phyloP scores from a whole-genome alignment of 30 jellyfish, hydroid and myxozoan species.

The Euphysa ruthae region DNA sequence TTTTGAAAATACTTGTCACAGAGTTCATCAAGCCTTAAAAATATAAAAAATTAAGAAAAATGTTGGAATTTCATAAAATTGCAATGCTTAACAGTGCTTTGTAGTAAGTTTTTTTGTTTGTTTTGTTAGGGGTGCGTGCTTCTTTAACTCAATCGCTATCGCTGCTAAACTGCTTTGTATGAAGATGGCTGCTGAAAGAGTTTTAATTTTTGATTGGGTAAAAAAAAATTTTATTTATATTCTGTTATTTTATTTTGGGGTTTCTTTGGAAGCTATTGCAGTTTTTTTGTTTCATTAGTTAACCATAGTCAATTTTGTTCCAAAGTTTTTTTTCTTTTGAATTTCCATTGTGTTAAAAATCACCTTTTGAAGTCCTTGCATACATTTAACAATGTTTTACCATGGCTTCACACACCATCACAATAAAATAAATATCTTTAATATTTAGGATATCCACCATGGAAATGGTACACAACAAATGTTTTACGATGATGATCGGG shows the following conservation, averaged over 20 bases:
- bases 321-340: neutral
- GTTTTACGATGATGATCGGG: conserved; percentile 97
- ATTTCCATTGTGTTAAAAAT: no score
- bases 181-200: conserved; percentile 73
- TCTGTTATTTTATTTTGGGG: neutral
- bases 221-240: neutral
- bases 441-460: conserved; percentile 88
- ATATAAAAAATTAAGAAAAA: no score
- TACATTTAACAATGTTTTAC: no score
- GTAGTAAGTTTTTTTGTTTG: neutral
- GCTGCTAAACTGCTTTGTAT: conserved; percentile 73
- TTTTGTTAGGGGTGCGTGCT: conserved; percentile 82
- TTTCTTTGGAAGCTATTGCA: neutral
- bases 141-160: conserved; percentile 82
- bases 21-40: no score
- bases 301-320: neutral
- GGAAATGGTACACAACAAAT: conserved; percentile 97
- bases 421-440: neutral
- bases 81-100: no score
- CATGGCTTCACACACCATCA: no score
- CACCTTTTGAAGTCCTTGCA: no score
- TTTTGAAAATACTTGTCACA: no score
- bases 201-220: conserved; percentile 94
- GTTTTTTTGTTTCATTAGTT: no score
- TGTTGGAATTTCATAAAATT: no score